These are phyloP conservation scores for Caenorhabditis sinica DNA, from an alignment of 2,888 invertebrate species.

Conservation along the genomic window DNA sequence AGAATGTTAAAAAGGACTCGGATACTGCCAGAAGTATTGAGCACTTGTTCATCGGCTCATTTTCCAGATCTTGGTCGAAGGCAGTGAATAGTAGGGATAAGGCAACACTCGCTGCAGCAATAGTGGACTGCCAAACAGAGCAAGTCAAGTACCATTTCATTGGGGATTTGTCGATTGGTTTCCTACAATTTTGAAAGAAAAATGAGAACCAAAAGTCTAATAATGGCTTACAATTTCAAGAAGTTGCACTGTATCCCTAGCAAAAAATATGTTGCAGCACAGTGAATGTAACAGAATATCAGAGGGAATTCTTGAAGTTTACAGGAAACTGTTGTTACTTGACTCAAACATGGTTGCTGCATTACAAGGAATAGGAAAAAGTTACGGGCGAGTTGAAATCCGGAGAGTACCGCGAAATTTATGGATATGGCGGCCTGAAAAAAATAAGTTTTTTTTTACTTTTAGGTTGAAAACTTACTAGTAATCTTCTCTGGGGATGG, in stretches of 20 bases:
- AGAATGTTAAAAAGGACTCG: slow-evolving; percentile 62
- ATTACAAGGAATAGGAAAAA: slow-evolving; percentile 66
- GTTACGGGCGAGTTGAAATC: slow-evolving; percentile 69
- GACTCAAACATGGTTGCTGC: slow-evolving; percentile 67
- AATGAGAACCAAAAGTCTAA: neutral
- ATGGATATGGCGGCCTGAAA: slow-evolving; percentile 63
- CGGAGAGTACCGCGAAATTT: slow-evolving; percentile 66
- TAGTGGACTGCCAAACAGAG: slow-evolving; percentile 72
- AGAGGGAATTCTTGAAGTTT: slow-evolving; percentile 73
- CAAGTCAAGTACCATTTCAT: slow-evolving; percentile 67
- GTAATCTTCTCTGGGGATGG: slow-evolving; percentile 64
- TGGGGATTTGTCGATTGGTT: slow-evolving; percentile 49
- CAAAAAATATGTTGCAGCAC: slow-evolving; percentile 56
- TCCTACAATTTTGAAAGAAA: slow-evolving; percentile 24
- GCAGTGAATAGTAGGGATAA: slow-evolving; percentile 72
- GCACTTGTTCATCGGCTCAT: slow-evolving; percentile 70
- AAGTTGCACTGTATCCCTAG: slow-evolving; percentile 59
- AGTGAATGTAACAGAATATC: slow-evolving; percentile 73
- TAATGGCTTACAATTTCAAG: slow-evolving; percentile 52
- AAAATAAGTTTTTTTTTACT: neutral
- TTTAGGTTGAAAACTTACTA: slow-evolving; percentile 47
- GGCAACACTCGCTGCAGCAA: slow-evolving; percentile 64
- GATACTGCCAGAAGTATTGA: slow-evolving; percentile 70
- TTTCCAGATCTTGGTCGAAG: slow-evolving; percentile 66
- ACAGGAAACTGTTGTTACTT: slow-evolving; percentile 69